Conservation (phyloP, 2,797 vertebrate genomes). For the Nyctibius grandis region DNA sequence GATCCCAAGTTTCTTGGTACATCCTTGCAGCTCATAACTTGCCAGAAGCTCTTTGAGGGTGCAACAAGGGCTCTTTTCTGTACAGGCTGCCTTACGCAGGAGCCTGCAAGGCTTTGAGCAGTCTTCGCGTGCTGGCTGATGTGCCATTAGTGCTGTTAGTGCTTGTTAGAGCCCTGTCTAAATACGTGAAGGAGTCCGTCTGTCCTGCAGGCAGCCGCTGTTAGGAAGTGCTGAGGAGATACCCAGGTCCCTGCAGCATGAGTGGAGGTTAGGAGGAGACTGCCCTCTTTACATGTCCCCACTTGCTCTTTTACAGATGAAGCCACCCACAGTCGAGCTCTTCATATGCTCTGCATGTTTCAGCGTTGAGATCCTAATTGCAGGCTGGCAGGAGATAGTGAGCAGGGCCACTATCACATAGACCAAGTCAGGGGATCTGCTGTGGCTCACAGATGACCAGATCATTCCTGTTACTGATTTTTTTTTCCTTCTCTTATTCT, state of each 20-base stretch:
- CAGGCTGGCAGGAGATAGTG: neutral
- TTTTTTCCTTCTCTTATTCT: neutral
- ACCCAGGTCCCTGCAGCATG: accelerated
- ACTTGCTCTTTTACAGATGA: neutral
- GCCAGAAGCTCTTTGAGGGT: neutral
- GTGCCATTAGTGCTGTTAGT: neutral
- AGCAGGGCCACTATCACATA: neutral
- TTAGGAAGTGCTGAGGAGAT: neutral
- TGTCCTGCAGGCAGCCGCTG: neutral
- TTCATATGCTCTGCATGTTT: neutral
- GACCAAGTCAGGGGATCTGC: neutral
- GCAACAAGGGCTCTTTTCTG: neutral
- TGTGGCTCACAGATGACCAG: neutral
- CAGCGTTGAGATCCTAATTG: neutral
- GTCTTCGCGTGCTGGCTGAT: accelerated
- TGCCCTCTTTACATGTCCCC: neutral
- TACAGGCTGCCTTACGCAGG: accelerated
- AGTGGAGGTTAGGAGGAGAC: neutral
- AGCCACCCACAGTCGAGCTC: neutral
- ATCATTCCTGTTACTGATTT: neutral
- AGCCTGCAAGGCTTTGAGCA: neutral
- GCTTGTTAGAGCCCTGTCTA: neutral
- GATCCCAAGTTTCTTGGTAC: neutral
- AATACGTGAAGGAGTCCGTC: neutral
- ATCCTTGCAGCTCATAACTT: neutral